A percentile compares a stretch with the other conserved stretches of the same genome.
Conservation (phyloP, 2,797 vertebrate species). For the Scolopax rusticola region DNA sequence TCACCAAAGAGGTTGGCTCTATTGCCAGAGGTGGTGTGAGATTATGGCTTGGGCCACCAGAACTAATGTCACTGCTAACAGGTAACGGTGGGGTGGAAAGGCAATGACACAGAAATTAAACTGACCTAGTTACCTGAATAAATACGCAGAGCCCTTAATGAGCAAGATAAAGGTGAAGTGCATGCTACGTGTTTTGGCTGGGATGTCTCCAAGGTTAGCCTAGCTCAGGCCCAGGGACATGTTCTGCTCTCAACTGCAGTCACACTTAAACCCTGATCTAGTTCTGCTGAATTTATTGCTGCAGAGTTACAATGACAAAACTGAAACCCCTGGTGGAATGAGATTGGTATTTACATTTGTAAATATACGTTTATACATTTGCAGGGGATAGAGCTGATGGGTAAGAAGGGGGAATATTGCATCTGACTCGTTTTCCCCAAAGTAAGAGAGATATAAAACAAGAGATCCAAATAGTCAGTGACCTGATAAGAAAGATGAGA, state of each 20-base stretch:
- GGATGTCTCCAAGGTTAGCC: not conserved
- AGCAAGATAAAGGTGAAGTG: not conserved
- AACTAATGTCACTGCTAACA: not conserved
- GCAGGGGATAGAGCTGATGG: not conserved
- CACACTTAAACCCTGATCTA: not conserved
- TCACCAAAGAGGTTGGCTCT: not conserved
- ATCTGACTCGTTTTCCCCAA: not conserved
- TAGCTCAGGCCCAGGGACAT: accelerated
- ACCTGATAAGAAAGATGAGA: not conserved
- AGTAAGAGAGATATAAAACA: not conserved
- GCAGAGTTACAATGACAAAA: accelerated
- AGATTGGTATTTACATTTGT: not conserved
- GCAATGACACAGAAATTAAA: not conserved
- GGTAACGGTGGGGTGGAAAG: not conserved
- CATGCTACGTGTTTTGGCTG: accelerated
- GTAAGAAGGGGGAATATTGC: not conserved
- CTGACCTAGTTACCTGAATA: not conserved
- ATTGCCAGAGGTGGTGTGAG: not conserved
- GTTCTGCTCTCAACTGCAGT: not conserved
- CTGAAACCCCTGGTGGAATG: accelerated
- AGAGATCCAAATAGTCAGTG: not conserved
- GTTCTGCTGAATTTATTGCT: not conserved
- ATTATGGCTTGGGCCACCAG: not conserved
- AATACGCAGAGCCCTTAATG: not conserved
- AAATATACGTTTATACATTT: too few relatives aligned